A percentile compares a stretch with the other conserved stretches of the same genome.
phyloP scores from a whole-genome alignment of 2,888 invertebrate genomes.

The Sarcophaga variegata region DNA sequence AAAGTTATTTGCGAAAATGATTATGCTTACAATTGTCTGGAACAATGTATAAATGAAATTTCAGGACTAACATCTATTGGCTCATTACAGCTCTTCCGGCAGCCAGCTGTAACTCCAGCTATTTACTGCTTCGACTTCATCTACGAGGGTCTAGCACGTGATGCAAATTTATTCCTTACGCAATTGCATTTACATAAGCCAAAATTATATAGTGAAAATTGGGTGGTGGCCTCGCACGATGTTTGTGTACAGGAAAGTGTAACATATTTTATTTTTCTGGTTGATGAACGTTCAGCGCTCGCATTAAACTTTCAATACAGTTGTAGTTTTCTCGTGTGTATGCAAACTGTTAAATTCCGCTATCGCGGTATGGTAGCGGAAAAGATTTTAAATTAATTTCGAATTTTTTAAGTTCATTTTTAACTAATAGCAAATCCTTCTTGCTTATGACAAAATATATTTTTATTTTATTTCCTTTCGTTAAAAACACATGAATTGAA shows the following conservation, averaged over 20 bases:
- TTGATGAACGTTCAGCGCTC: slow-evolving; percentile 72
- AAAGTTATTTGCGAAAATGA: slow-evolving; percentile 64
- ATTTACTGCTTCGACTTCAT: slow-evolving; percentile 64
- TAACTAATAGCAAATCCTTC: too few relatives aligned
- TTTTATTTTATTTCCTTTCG: not conserved
- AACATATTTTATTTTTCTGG: slow-evolving; percentile 70
- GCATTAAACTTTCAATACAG: slow-evolving; percentile 54
- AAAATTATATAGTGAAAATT: slow-evolving; percentile 65
- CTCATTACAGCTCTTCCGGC: slow-evolving; percentile 3
- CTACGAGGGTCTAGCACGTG: slow-evolving; percentile 65
- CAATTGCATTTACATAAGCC: slow-evolving; percentile 70
- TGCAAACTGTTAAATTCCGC: slow-evolving; percentile 48
- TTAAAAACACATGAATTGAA: not conserved
- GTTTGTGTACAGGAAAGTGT: slow-evolving; percentile 41
- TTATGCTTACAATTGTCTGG: slow-evolving; percentile 63
- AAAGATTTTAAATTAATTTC: slow-evolving; percentile 7
- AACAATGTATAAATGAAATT: slow-evolving; percentile 57
- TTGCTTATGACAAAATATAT: not conserved
- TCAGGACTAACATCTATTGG: slow-evolving; percentile 3
- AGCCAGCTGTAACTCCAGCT: slow-evolving; percentile 16
- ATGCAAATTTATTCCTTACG: slow-evolving; percentile 61
- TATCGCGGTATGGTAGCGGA: slow-evolving; percentile 48
- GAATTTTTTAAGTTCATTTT: not conserved
- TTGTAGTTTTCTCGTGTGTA: slow-evolving; percentile 45
- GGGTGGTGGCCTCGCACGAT: slow-evolving; percentile 68